Base-by-base conservation (phyloP, 2,888 invertebrate genomes). In the Cataglyphis albicans region DNA sequence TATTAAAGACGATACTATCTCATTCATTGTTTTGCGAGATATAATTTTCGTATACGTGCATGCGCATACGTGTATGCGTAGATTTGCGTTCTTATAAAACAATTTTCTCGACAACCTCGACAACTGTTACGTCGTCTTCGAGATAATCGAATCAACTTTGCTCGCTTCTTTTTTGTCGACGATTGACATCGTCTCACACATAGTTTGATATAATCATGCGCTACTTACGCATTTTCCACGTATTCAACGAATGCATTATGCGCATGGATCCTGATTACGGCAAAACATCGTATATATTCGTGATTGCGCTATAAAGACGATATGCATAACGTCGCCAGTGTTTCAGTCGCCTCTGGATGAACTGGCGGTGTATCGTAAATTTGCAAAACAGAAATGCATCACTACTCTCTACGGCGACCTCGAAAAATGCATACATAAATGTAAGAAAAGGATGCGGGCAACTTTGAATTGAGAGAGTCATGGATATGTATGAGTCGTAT, bases 341-440 rank as follows among this genome's bases (percentile, higher is more conserved):
- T 68, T 44, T 78, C 59, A 38, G 29, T 68, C 67, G 29, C 12
- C 32, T 21, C 32, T n/a, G 44, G 61, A 32, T 32, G 7, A 3
- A 44, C 25, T 70, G 78, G 35, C 78, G 44, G 44, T 18, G 35
- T 29, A 80, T 70, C 72, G 44, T 80, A 80, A 80, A 70, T 70
- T 80, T 80, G 59, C 59, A 80, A 70, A 70, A 70, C 70, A 80
- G 72, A 59, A 80, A 61, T 18, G 41, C 57, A 41, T 44, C 70
- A 32, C 35, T 64, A 38, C 44, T 18, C 32, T 35, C 35, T 21
- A 55, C 59, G 44, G 18, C 59, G 44, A 70, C 44, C 59, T 67
- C 55, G 76, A 6, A 57, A 55, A 38, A 65, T 55, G 38, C 21
- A 52, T 44, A 18, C 18, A 67, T 70, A 70, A 70, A 80, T 61